Evolutionary conservation across 2,888 invertebrate genomes (phyloP).

Genomic region (Chesias legatella): DNA sequence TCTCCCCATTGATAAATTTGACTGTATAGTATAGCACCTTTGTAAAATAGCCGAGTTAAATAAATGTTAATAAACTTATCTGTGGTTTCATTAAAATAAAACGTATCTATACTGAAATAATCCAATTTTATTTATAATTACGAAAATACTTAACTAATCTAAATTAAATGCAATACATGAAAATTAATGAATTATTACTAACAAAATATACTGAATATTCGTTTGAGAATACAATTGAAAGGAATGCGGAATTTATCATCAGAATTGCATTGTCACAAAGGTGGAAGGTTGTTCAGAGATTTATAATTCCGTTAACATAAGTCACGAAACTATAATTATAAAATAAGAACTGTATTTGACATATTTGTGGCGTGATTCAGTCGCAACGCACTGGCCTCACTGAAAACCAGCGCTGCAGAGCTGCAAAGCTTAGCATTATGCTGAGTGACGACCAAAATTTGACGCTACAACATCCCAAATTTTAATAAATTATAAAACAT

Average conservation of each 20-base stretch:
- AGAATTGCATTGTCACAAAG: constrained; percentile 10
- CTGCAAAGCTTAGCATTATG: too few relatives aligned
- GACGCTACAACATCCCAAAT: too few relatives aligned
- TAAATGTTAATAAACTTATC: constrained; percentile 8
- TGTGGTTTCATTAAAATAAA: constrained; percentile 34
- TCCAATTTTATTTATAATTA: constrained; percentile 36
- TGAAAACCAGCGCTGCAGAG: too few relatives aligned
- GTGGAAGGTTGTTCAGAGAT: too few relatives aligned
- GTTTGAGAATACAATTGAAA: constrained; percentile 4
- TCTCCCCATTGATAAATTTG: too few relatives aligned
- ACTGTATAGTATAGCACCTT: neutral
- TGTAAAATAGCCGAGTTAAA: constrained; percentile 1
- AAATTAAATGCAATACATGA: constrained; percentile 30
- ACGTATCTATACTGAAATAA: constrained; percentile 38
- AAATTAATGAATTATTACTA: constrained; percentile 20
- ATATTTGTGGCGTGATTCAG: too few relatives aligned
- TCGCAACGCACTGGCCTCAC: too few relatives aligned
- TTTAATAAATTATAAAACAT: too few relatives aligned
- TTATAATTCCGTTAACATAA: too few relatives aligned
- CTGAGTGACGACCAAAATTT: too few relatives aligned
- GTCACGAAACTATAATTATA: too few relatives aligned
- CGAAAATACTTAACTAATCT: constrained; percentile 39
- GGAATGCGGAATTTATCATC: constrained; percentile 5
- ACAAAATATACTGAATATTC: constrained; percentile 5
- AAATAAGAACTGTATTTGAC: too few relatives aligned